Evolutionary conservation across 2,888 invertebrate genomes (phyloP), one percentile per base, ranked within the genome.

Genomic region (Allolobophora icterica): DNA sequence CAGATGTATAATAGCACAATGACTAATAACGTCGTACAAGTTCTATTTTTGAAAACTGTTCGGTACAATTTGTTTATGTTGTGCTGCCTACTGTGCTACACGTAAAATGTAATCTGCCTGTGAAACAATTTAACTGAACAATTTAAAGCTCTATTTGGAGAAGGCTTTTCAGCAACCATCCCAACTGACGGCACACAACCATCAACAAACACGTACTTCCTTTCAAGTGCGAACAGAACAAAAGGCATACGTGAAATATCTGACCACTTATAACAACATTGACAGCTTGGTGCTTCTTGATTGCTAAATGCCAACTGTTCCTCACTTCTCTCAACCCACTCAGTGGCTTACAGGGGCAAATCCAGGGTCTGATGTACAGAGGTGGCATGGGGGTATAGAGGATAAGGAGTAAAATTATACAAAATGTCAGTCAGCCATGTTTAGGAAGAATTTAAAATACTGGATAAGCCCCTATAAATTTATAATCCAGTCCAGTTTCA

Each of bases 181-280:
- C 21, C 11, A 24, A 52, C 24, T 24, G 52, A 52, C 52, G 24
- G 15, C 11, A 71, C n/a, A n/a, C 8, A n/a, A 11, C 71, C 71
- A 71, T 13, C 71, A 71, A n/a, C 71, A 71, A 17, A n/a, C 71
- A 52, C 17, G 1, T 42, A 42, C 42, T 42, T 52, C 1, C 71
- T 71, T 71, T 71, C 71, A 71, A 71, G 71, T 71, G 71, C 71
- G n/a, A 71, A n/a, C 71, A 71, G 30, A 71, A 71, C 71, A 71
- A 71, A 38, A 71, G n/a, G 71, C 71, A 8, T 17, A 71, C 71
- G 71, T 71, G n/a, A n/a, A 71, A 30, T n/a, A 71, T n/a, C 8
- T n/a, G n/a, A 19, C 30, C 30, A 8, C 30, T 30, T 30, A 11
- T 11, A n/a, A n/a, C 71, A 71, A 71, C 30, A 71, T 8, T 0